These are phyloP conservation scores for Neolamprologus hecqui DNA, from an alignment of 2,113 vertebrate genomes.

Conservation along the genomic window DNA sequence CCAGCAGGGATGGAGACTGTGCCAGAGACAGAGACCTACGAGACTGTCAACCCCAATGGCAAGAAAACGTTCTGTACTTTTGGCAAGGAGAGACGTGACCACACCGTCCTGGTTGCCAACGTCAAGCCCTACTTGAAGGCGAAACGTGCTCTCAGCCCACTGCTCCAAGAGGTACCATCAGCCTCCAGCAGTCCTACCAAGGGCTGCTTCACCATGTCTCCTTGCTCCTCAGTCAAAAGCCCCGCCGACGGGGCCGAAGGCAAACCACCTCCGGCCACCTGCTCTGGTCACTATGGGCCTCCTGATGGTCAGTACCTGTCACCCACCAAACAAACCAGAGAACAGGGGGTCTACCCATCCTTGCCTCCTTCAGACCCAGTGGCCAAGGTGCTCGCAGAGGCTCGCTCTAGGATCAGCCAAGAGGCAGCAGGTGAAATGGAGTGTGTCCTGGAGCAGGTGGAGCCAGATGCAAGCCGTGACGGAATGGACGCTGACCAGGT, in stretches of 20 bases:
- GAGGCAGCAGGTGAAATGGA: slow-evolving; percentile 77
- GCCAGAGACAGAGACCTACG: slow-evolving; percentile 89
- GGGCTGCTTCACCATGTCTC: slow-evolving; percentile 78
- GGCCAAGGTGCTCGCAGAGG: slow-evolving; percentile 91
- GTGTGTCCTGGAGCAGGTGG: slow-evolving; percentile 84
- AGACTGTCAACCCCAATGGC: slow-evolving; percentile 92
- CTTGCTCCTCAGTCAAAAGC: slow-evolving; percentile 86
- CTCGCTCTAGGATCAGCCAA: slow-evolving; percentile 73
- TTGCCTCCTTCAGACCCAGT: slow-evolving; percentile 72
- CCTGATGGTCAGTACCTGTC: slow-evolving; percentile 87
- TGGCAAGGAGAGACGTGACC: slow-evolving; percentile 97
- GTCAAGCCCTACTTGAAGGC: slow-evolving; percentile 99
- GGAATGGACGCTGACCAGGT: slow-evolving; percentile 93
- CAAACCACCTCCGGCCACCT: slow-evolving; percentile 72
- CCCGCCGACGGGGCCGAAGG: slow-evolving; percentile 88
- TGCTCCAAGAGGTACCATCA: slow-evolving; percentile 95
- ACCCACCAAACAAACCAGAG: slow-evolving; percentile 86
- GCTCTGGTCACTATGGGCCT: slow-evolving; percentile 77
- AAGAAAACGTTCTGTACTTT: slow-evolving; percentile 99
- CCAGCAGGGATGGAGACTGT: slow-evolving; percentile 89
- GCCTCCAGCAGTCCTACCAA: slow-evolving; percentile 92
- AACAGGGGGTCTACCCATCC: slow-evolving; percentile 70
- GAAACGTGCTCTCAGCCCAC: slow-evolving; percentile 96
- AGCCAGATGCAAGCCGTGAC: slow-evolving; percentile 80
- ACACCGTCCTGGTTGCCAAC: slow-evolving; percentile 98